phyloP scores from a whole-genome alignment of 2,113 vertebrate species.

The Cettia cetti region DNA sequence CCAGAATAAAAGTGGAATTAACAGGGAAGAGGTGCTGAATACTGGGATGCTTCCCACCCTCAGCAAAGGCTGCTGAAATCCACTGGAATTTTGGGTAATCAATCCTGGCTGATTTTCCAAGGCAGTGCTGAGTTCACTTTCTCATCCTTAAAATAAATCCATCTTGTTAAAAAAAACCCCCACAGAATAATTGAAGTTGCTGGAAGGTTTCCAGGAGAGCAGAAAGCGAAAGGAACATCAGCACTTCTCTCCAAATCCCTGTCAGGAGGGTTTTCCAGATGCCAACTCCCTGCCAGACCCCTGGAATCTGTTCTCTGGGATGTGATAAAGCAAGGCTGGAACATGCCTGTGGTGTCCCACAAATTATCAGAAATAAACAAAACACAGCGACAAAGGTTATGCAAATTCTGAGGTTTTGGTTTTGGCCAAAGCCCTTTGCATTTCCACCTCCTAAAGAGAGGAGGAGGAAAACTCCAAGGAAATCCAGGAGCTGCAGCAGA shows the following conservation, averaged over 20 bases:
- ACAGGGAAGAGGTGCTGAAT: background rate
- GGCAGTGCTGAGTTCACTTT: accelerated
- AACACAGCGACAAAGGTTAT: accelerated
- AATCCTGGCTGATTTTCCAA: background rate
- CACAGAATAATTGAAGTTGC: background rate
- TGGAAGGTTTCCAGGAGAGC: background rate
- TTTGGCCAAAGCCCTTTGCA: background rate
- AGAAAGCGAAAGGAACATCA: background rate
- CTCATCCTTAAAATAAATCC: background rate
- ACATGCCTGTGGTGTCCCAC: accelerated
- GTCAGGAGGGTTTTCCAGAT: background rate
- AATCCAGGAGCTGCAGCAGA: background rate
- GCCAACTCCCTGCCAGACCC: background rate
- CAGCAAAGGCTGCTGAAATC: background rate
- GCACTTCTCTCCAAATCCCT: accelerated
- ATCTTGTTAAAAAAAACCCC: background rate
- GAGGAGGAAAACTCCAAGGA: background rate
- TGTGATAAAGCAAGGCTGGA: accelerated
- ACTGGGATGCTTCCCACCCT: background rate
- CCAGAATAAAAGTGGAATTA: background rate
- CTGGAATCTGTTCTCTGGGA: background rate
- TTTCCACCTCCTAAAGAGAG: background rate
- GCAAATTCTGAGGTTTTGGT: background rate
- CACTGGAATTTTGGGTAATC: accelerated
- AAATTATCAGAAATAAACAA: background rate